phyloP scores from a whole-genome alignment of 2,113 vertebrate species.

The mouse (Mus musculus) region GRCm39 chr12:27200501-27201000 shows the following conservation, averaged over 20 bases:
- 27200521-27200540: fast-evolving
- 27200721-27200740: constrained; percentile 85
- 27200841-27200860: constrained; percentile 85
- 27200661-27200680: not conserved
- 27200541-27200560: not conserved
- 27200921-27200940: constrained; percentile 83
- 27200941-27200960: constrained; percentile 50
- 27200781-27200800: constrained; percentile 90
- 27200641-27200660: fast-evolving
- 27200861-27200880: constrained; percentile 89
- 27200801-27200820: constrained; percentile 95
- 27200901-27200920: constrained; percentile 93
- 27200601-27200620: not conserved
- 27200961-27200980: constrained; percentile 85
- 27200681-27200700: not conserved
- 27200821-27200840: constrained; percentile 93
- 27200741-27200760: constrained; percentile 84
- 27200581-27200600: fast-evolving
- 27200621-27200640: not conserved
- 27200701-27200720: constrained; percentile 68
- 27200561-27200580: not conserved
- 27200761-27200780: constrained; percentile 91
- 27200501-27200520: fast-evolving
- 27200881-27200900: constrained; percentile 92
- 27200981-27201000: constrained; percentile 88